These are phyloP conservation scores for Mustela lutreola DNA, from an alignment of 2,113 vertebrate genomes.

Conservation along the genomic window DNA sequence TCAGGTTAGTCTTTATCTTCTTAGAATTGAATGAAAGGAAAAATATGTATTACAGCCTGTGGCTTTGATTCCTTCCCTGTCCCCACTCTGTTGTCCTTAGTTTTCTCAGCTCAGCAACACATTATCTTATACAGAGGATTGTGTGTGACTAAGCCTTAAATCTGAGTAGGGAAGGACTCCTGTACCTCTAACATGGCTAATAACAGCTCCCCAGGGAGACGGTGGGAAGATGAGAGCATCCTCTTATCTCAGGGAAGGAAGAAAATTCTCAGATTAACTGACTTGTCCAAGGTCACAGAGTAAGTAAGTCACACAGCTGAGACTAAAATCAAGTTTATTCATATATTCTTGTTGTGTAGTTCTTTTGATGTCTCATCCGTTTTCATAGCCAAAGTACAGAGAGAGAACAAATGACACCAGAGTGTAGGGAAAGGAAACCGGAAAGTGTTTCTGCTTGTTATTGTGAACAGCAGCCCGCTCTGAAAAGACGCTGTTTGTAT, in stretches of 20 bases:
- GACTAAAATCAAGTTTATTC: neutral
- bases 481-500: neutral
- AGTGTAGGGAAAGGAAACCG: neutral
- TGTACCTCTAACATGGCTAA: rapidly evolving
- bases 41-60: no score
- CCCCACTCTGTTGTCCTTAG: rapidly evolving
- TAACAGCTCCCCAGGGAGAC: no score
- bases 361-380: neutral
- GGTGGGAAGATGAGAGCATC: neutral
- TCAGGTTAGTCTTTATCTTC: neutral
- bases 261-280: neutral
- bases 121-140: neutral
- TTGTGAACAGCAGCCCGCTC: neutral
- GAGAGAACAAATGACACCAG: neutral
- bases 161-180: neutral
- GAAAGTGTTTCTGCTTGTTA: rapidly evolving
- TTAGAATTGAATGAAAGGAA: neutral
- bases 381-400: neutral
- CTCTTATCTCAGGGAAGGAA: neutral
- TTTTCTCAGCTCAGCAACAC: neutral
- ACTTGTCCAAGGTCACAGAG: neutral
- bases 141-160: neutral
- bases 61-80: neutral
- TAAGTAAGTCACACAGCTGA: neutral
- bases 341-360: neutral